Conservation (phyloP, 2,888 invertebrate genomes). For the Phania funesta region DNA sequence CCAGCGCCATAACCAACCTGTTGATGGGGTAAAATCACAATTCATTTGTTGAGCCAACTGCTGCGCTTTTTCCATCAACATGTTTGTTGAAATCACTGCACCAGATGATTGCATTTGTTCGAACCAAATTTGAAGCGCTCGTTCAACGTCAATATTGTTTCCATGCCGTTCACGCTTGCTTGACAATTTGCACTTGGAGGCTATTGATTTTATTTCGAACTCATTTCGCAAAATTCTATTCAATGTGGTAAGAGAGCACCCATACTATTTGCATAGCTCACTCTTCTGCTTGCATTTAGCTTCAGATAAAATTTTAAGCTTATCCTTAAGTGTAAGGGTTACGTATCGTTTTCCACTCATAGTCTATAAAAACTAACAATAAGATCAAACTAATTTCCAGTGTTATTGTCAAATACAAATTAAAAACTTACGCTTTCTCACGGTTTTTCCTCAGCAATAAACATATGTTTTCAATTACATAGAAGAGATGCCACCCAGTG, state of each 20-base stretch:
- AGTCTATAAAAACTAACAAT: conserved; percentile 48
- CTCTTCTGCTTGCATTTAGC: conserved; percentile 45
- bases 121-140: conserved; percentile 53
- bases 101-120: conserved; percentile 55
- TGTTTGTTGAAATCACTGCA: conserved; percentile 51
- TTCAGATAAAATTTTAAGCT: conserved; percentile 54
- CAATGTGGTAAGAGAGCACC: conserved; percentile 48
- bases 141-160: conserved; percentile 52
- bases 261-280: conserved; percentile 50
- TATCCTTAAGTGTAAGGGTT: conserved; percentile 56
- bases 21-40: conserved; percentile 52
- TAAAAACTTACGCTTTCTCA: conserved; percentile 46
- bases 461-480: conserved; percentile 55
- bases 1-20: conserved; percentile 52
- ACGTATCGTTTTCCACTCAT: conserved; percentile 49
- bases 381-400: conserved; percentile 35
- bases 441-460: conserved; percentile 47
- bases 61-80: conserved; percentile 52
- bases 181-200: conserved; percentile 54
- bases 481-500: conserved; percentile 51
- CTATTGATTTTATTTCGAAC: conserved; percentile 46
- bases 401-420: conserved; percentile 55
- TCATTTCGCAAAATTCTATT: conserved; percentile 47
- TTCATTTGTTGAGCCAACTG: conserved; percentile 50
- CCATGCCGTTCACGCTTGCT: conserved; percentile 47